Conservation (phyloP, 2,113 vertebrate genomes). For the Cinclus mexicanus region DNA sequence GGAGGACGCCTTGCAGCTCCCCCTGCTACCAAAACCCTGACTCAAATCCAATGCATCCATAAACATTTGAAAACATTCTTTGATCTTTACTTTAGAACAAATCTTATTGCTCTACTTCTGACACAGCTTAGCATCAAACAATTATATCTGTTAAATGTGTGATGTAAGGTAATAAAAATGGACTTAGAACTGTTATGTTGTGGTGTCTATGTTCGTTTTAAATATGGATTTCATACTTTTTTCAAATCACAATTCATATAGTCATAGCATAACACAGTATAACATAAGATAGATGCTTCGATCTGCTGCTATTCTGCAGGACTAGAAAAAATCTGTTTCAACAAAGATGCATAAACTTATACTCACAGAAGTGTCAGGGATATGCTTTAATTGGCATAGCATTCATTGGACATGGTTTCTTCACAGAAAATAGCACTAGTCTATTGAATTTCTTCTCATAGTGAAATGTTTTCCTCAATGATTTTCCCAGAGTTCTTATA, state of each 20-base stretch:
- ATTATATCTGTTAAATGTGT: not conserved
- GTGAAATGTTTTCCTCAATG: not conserved
- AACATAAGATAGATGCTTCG: not conserved
- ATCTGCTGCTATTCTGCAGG: not conserved
- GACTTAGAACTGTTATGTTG: not conserved
- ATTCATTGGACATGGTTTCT: not conserved
- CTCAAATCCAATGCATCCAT: not conserved
- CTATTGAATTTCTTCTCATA: not conserved
- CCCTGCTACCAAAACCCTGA: not conserved
- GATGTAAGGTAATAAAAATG: not conserved
- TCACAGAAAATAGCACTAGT: not conserved
- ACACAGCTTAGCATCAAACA: not conserved
- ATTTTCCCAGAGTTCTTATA: not conserved
- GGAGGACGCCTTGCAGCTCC: not conserved
- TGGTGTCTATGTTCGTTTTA: not conserved
- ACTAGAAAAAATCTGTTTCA: not conserved
- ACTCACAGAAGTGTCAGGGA: not conserved
- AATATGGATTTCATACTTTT: not conserved
- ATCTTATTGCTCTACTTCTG: not conserved
- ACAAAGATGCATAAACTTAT: not conserved
- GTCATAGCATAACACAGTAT: not conserved
- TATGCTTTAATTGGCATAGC: not conserved
- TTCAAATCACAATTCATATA: not conserved
- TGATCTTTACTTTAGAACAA: not conserved
- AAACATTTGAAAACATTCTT: not conserved